Evolutionary conservation across 2,113 vertebrate genomes (phyloP), one percentile per base, ranked within the genome.

Genomic region (Uropsilus gracilis): DNA sequence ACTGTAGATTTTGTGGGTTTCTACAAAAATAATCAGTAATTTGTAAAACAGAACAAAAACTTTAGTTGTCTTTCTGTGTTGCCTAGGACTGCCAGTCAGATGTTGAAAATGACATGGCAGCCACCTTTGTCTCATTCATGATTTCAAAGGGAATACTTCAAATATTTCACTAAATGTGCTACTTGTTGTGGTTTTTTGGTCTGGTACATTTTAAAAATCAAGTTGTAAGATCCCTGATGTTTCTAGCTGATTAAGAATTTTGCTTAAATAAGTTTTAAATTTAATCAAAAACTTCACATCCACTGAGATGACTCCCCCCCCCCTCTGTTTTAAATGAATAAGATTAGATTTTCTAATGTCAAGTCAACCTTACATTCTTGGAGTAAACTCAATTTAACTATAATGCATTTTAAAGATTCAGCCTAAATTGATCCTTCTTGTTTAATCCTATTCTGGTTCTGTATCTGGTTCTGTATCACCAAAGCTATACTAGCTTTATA

Each of bases 1-100:
- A 72, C 28, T 48, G 14, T 20, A 92, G 50, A 53, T 53, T 53
- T 53, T 17, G 50, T 91, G 13, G 5, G 37, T 86, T 94, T 64
- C 64, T 78, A 46, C 68, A 73, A 86, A 72, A 46, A 77, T 10
- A 71, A 39, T 78, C 63, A 20, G 69, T 42, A 61, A 84, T 68
- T 75, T 85, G 48, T 39, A 92, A 91, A 75, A 78, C 22, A n/a
- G 73, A 94, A 42, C 59, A 82, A 87, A 26, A 87, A 26, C 24
- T 71, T 61, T 20, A 71, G 53, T 84, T 66, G 46, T 85, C 61
- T 46, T 53, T 64, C 59, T 55, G 7, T 57, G 84, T 50, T 72
- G 14, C 55, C 24, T 37, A n/a, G 26, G 24, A 39, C n/a, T 2
- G 18, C 63, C 18, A 44, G 8, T 18, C 32, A 91, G 46, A 34